Evolutionary conservation across 2,797 vertebrate species (phyloP).

Genomic region (Podargus strigoides): DNA sequence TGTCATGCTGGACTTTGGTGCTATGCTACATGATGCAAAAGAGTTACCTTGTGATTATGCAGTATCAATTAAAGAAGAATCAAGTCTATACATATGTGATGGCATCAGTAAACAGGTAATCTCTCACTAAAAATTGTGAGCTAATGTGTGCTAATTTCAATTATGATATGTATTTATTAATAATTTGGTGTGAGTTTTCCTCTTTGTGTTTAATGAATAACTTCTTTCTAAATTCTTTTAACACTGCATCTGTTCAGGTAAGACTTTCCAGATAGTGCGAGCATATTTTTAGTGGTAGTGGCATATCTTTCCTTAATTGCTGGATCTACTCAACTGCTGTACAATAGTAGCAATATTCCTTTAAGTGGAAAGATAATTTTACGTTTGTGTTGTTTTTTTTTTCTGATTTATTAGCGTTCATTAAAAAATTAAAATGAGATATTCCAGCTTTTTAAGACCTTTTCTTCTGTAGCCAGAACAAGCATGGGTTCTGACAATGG

Average conservation of each 20-base stretch:
- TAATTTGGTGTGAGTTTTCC: background rate
- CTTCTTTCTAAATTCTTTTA: background rate
- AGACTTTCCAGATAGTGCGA: background rate
- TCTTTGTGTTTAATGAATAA: background rate
- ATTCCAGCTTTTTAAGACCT: background rate
- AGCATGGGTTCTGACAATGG: background rate
- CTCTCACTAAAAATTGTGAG: background rate
- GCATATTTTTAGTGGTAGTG: background rate
- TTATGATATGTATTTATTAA: background rate
- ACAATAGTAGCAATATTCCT: background rate
- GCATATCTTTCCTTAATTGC: background rate
- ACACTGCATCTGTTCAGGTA: background rate
- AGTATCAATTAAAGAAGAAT: background rate
- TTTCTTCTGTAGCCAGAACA: background rate
- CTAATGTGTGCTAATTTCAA: background rate
- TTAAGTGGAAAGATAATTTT: background rate
- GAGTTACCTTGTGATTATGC: background rate
- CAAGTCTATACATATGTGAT: background rate
- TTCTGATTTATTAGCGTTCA: background rate
- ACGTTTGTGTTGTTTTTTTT: background rate
- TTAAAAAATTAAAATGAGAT: background rate
- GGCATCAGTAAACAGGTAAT: background rate
- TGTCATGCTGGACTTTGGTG: background rate
- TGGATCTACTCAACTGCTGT: background rate
- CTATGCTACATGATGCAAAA: background rate